These are phyloP conservation scores for Cetoscarus ocellatus DNA, from an alignment of 2,797 vertebrate species.

Conservation along the genomic window DNA sequence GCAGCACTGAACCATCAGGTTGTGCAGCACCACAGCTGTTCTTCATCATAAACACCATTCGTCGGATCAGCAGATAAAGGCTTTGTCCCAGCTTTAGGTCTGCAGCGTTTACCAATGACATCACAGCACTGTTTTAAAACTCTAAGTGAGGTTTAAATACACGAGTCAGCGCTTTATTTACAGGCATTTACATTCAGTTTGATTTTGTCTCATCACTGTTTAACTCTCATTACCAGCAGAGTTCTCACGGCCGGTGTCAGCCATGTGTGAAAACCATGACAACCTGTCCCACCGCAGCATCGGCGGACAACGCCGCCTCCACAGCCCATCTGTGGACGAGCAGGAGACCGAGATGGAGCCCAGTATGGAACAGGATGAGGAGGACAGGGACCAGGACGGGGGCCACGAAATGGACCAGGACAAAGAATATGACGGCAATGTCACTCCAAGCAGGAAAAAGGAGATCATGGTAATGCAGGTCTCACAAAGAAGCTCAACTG, in stretches of 20 bases:
- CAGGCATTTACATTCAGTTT: background rate
- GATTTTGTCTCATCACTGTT: background rate
- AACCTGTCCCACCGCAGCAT: conserved; percentile 80
- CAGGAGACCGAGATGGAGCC: conserved; percentile 83
- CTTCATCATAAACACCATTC: too few species aligned
- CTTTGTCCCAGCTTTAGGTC: too few species aligned
- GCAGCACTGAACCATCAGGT: too few species aligned
- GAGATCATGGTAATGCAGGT: conserved; percentile 91
- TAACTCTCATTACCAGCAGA: conserved; percentile 77
- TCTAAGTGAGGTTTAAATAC: too few species aligned
- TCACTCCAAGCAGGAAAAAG: conserved; percentile 93
- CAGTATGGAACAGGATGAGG: conserved; percentile 83
- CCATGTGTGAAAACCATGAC: conserved; percentile 93
- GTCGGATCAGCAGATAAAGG: too few species aligned
- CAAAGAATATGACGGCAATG: conserved; percentile 82
- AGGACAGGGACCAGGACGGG: conserved; percentile 77
- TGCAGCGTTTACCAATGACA: too few species aligned
- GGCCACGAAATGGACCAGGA: conserved; percentile 58
- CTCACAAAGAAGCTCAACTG: background rate
- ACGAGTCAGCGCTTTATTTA: too few species aligned
- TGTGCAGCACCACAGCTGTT: too few species aligned
- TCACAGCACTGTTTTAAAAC: too few species aligned
- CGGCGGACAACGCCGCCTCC: conserved; percentile 70
- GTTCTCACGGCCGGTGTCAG: conserved; percentile 92
- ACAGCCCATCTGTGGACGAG: conserved; percentile 83